Evolutionary conservation across 2,888 invertebrate species (phyloP).

Genomic region (Erebia palarica): DNA sequence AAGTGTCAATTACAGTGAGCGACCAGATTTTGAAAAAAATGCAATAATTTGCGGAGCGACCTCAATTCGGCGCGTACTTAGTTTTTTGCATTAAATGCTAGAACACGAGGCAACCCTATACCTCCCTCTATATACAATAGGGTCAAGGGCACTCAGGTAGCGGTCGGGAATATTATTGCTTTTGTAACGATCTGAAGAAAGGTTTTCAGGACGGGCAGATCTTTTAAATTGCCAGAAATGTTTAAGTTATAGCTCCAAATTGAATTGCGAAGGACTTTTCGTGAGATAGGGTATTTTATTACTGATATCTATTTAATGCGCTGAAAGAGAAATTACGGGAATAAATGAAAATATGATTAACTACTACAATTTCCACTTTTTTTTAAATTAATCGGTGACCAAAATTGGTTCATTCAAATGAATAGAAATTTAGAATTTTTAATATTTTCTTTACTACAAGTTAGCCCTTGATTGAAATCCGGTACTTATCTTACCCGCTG

Average conservation of each 20-base stretch:
- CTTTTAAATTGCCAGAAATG: slow-evolving; percentile 12
- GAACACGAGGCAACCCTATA: slow-evolving; percentile 1
- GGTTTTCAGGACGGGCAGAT: slow-evolving; percentile 17
- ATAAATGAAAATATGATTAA: background rate
- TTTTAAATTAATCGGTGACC: no score
- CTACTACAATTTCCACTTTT: no score
- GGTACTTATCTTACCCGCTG: no score
- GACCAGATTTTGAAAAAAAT: no score
- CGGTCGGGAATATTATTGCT: slow-evolving; percentile 33
- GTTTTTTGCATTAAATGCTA: background rate
- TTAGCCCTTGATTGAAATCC: no score
- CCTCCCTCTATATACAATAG: slow-evolving; percentile 18
- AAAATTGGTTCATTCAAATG: no score
- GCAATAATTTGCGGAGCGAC: no score
- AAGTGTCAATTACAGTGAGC: no score
- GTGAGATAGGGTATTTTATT: background rate
- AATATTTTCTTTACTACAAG: no score
- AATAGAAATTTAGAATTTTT: no score
- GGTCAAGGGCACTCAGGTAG: slow-evolving; percentile 34
- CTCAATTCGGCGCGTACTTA: no score
- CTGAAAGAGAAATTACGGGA: background rate
- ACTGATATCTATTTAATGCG: background rate
- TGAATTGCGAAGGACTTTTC: slow-evolving; percentile 1
- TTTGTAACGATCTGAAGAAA: slow-evolving; percentile 36
- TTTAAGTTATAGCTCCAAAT: slow-evolving; percentile 6